phyloP scores from a whole-genome alignment of 2,888 invertebrate genomes.

The Chalcis sispes region DNA sequence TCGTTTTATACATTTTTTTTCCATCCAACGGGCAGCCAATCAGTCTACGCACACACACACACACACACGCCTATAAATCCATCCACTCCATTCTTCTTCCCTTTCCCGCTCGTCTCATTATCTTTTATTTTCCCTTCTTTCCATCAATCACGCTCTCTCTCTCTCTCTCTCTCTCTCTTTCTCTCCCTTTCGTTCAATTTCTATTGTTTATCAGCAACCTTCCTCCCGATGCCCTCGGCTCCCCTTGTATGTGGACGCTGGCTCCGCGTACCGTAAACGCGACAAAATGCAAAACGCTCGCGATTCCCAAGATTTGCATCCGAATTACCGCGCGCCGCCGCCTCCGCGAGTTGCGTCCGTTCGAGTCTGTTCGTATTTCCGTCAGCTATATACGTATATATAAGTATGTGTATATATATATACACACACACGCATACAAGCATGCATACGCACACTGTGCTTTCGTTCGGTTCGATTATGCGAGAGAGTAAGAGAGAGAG shows the following conservation, averaged over 20 bases:
- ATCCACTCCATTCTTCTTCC: neutral
- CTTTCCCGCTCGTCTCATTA: neutral
- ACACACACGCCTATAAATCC: neutral
- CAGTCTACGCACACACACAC: too few relatives aligned
- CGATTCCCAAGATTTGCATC: slow-evolving; percentile 67
- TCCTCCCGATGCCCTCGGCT: neutral
- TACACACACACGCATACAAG: neutral
- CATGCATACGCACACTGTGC: neutral
- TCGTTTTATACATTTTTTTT: too few relatives aligned
- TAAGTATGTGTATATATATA: slow-evolving; percentile 5
- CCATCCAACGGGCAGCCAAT: too few relatives aligned
- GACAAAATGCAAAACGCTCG: slow-evolving; percentile 69
- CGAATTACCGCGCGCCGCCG: slow-evolving; percentile 62
- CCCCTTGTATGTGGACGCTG: too few relatives aligned
- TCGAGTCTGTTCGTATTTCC: slow-evolving; percentile 42
- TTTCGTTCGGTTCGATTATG: slow-evolving; percentile 65
- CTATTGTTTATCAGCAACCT: too few relatives aligned
- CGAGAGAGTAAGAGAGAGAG: slow-evolving; percentile 55
- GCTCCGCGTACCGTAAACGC: slow-evolving; percentile 49
- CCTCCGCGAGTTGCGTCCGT: slow-evolving; percentile 44
- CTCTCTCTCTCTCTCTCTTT: neutral
- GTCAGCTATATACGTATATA: neutral
- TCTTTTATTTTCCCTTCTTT: neutral
- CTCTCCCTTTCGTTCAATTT: neutral
- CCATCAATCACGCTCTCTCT: neutral